Evolutionary conservation across 2,797 vertebrate genomes (phyloP).

Genomic region (Brachyrhaphis roseni): DNA sequence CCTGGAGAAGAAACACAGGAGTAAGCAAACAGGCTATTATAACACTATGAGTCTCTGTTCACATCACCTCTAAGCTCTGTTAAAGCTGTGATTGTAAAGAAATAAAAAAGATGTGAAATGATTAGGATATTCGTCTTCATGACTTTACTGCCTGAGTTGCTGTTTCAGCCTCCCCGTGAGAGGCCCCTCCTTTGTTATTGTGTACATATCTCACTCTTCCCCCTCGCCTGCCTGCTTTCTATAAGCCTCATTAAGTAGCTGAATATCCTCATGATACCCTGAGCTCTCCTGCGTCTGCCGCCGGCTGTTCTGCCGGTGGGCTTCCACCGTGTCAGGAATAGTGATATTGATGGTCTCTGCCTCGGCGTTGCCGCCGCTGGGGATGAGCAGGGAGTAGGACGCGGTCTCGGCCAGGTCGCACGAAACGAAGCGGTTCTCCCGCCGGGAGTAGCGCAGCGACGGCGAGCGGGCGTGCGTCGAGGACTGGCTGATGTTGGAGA

Average conservation of each 20-base stretch:
- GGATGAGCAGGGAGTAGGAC: slow-evolving; percentile 95
- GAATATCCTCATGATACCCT: slow-evolving; percentile 94
- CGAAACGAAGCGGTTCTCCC: slow-evolving; percentile 96
- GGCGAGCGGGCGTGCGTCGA: slow-evolving; percentile 92
- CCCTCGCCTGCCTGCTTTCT: slow-evolving; percentile 80
- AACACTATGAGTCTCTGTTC: slow-evolving; percentile 39
- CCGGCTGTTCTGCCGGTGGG: slow-evolving; percentile 93
- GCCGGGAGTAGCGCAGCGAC: slow-evolving; percentile 92
- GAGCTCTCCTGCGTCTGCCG: slow-evolving; percentile 84
- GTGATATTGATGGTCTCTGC: slow-evolving; percentile 91
- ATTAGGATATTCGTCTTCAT: slow-evolving; percentile 39
- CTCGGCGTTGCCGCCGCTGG: slow-evolving; percentile 84
- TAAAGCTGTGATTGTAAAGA: slow-evolving; percentile 27
- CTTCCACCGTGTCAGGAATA: slow-evolving; percentile 97
- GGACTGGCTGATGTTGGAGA: slow-evolving; percentile 98
- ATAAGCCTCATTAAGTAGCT: slow-evolving; percentile 93
- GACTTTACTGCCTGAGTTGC: slow-evolving; percentile 19
- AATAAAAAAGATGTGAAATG: slow-evolving; percentile 48
- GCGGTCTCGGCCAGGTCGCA: slow-evolving; percentile 95
- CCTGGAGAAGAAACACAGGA: slow-evolving; percentile 40
- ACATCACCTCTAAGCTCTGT: slow-evolving; percentile 34
- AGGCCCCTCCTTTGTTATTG: slow-evolving; percentile 19
- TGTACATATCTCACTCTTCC: slow-evolving; percentile 59
- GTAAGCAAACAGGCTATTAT: slow-evolving; percentile 31
- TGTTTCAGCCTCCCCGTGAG: slow-evolving; percentile 29